phyloP scores from a whole-genome alignment of 1,140 invertebrate genomes.

The Apocrypta bakeri region DNA sequence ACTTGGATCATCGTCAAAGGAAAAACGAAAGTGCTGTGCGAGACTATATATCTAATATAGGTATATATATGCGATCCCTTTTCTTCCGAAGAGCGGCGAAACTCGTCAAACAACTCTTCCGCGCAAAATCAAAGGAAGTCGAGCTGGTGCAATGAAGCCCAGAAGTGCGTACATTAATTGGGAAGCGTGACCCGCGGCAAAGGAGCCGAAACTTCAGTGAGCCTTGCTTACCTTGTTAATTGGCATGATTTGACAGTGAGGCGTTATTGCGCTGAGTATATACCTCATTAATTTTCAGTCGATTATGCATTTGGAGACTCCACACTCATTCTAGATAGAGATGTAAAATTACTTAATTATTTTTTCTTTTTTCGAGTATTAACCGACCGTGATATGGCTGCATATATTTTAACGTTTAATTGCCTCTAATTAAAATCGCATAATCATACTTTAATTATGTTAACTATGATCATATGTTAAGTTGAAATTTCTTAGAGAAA shows the following conservation, averaged over 20 bases:
- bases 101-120: neutral
- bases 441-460: neutral
- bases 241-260: neutral
- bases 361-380: neutral
- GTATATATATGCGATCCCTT: no score
- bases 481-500: no score
- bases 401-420: slow-evolving; percentile 1
- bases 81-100: neutral
- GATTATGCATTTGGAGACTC: neutral
- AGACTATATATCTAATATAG: no score
- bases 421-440: neutral
- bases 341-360: neutral
- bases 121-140: slow-evolving; percentile 32
- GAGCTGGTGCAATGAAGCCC: neutral
- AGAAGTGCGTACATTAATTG: slow-evolving; percentile 32
- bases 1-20: slow-evolving; percentile 23
- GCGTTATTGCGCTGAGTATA: neutral
- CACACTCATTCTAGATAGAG: neutral
- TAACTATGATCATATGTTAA: neutral
- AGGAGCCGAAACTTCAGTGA: neutral
- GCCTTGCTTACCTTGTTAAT: neutral
- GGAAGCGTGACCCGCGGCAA: neutral
- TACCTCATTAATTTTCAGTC: neutral
- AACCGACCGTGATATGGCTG: neutral
- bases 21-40: neutral